Base-by-base conservation (phyloP, 1,140 invertebrate species). In the Pararge aegeria region DNA sequence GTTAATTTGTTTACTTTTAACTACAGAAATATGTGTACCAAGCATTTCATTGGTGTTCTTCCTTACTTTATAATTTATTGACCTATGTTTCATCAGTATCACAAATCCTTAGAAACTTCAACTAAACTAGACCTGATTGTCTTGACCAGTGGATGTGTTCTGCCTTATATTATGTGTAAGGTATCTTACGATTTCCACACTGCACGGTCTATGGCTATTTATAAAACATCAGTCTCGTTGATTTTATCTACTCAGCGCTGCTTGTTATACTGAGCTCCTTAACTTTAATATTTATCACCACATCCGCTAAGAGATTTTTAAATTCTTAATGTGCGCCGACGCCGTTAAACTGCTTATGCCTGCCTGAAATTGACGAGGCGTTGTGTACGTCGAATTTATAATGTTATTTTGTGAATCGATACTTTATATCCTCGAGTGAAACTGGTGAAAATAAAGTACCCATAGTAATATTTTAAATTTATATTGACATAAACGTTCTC, bases 281-380 rank as follows among this genome's bases (percentile, higher is more conserved):
- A 63, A 65, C 63, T 68, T 61, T 55, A 63, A 69, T 71, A 75
- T 71, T 68, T 66, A 68, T 58, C 55, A 52, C 59, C 34, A 62
- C 54, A 66, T 66, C 62, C 60, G 48, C 55, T 37, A 48, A 60
- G 60, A 61, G 53, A 49, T 68, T 66, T 66, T 69, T 59, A 68
- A n/a, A 73, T 73, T 70, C 66, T 70, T 73, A 70, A 73, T 67
- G 64, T 38, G 13, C 37, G 53, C 44, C 19, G 50, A 60, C 40
- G 38, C 60, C 30, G 54, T 55, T 53, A 53, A 64, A 62, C 53
- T 57, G 61, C 55, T 46, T 55, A 44, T 10, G 49, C 21, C 55
- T 54, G 34, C 24, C 42, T 51, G 40, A 55, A 37, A 60, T 60
- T 66, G 62, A 49, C 51, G 55, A 55, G 51, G 46, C 55, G 55